Base-by-base conservation (phyloP, 1,140 invertebrate genomes). In the Drosophila bocqueti region DNA sequence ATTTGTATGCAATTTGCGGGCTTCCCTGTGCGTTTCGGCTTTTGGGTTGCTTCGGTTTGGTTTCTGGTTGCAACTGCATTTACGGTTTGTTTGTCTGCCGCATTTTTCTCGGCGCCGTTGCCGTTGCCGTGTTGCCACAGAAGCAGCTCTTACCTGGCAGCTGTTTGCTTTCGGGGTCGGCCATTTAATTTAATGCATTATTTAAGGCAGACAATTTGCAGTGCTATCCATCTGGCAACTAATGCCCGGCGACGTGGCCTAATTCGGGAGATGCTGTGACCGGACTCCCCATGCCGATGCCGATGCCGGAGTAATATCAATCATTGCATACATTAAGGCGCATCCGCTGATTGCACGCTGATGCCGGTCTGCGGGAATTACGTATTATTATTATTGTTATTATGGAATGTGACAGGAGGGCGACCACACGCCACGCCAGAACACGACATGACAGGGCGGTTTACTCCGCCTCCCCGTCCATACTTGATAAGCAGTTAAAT, bases 1-100 rank as follows among this genome's bases (percentile, higher is more conserved):
- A 79, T 87, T 87, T 85, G 83, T 76, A 79, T 82, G 79, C 83
- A 78, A 86, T 85, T 82, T 81, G 68, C 61, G 67, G 59, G 40
- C 66, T 55, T 62, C 62, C 43, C 67, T 58, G 78, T 74, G 47
- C 65, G 57, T 78, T 77, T 76, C 74, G 55, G 63, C 75, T 49
- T 66, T 68, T 50, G 59, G 54, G 62, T 57, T 46, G 64, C 31
- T 60, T 58, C 73, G 67, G 79, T 58, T 71, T 46, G 71, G 52
- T 60, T 63, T 60, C 49, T 59, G 75, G 43, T 54, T 59, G 59
- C 63, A 49, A 50, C 57, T 77, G 60, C 59, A 59, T 77, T 59
- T 80, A 66, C 61, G 55, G 57, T 52, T 47, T 55, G 73, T 61
- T 79, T 79, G 49, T 72, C 24, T 64, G 59, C 54, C 46, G 58